A percentile compares a stretch with the other conserved stretches of the same genome.
phyloP scores from a whole-genome alignment of 2,797 vertebrate species.

The Potorous gilbertii region DNA sequence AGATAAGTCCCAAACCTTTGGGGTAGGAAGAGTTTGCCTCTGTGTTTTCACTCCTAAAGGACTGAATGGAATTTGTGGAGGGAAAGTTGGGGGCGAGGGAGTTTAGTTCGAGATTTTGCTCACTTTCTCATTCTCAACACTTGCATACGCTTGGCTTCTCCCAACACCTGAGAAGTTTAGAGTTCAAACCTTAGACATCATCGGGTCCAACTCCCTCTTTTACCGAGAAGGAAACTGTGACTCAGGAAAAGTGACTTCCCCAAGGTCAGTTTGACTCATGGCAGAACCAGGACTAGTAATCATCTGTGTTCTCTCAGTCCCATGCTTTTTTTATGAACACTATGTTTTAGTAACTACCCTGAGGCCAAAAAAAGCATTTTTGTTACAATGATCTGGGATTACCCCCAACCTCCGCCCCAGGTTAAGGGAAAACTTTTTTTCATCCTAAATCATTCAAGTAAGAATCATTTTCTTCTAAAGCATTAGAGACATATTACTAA shows the following conservation, averaged over 20 bases:
- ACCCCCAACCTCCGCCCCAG: neutral
- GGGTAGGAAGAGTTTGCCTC: conserved; percentile 39
- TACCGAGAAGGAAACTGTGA: conserved; percentile 15
- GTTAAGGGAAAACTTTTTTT: neutral
- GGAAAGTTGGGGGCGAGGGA: too few species aligned
- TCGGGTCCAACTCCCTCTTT: neutral
- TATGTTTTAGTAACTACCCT: neutral
- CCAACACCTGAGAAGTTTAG: conserved; percentile 10
- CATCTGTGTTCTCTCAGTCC: neutral
- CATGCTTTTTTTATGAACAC: neutral
- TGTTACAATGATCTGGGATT: neutral
- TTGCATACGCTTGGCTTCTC: conserved; percentile 2
- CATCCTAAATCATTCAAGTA: neutral
- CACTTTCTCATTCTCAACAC: neutral
- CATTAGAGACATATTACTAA: neutral
- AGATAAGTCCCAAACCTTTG: conserved; percentile 64
- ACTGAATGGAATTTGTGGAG: neutral
- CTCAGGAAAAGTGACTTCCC: neutral
- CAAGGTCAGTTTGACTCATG: neutral
- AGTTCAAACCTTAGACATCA: neutral
- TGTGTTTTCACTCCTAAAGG: conserved; percentile 41
- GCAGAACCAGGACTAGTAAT: conserved; percentile 17
- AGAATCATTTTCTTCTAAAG: neutral
- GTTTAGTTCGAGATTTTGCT: neutral
- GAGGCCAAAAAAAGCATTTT: neutral